Conservation (phyloP, 2,797 vertebrate genomes). For the Fringilla coelebs region DNA sequence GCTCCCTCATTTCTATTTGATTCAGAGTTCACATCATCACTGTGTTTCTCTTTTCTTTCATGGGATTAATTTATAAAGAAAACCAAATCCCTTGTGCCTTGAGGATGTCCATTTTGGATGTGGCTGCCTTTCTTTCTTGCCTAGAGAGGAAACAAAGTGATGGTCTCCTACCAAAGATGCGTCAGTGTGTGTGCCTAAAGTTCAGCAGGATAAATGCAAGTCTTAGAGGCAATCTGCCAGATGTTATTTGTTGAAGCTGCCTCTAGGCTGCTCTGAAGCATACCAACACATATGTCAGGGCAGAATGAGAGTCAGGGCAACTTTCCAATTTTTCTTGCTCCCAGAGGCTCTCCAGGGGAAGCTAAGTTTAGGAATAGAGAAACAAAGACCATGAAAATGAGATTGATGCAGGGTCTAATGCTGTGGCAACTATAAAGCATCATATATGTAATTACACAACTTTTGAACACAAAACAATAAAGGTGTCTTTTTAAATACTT, state of each 20-base stretch:
- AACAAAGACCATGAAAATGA: conserved; percentile 14
- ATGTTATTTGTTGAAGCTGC: conserved; percentile 53
- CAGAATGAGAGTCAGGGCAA: conserved; percentile 49
- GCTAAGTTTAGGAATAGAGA: conserved; percentile 3
- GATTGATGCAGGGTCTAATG: neutral
- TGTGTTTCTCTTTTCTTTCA: neutral
- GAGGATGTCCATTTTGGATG: neutral
- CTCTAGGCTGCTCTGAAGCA: conserved; percentile 55
- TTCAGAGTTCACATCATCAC: neutral
- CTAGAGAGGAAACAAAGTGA: conserved; percentile 5
- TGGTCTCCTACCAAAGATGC: conserved; percentile 32
- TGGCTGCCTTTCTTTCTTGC: neutral
- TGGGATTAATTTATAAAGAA: conserved; percentile 18
- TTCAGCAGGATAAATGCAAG: conserved; percentile 29
- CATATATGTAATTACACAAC: neutral
- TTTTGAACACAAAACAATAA: neutral
- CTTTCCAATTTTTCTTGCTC: conserved; percentile 53
- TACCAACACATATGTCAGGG: conserved; percentile 43
- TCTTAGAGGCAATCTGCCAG: conserved; percentile 51
- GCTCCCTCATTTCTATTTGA: neutral
- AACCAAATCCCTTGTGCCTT: neutral
- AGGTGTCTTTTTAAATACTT: neutral
- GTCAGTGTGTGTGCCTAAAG: neutral
- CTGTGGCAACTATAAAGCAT: neutral
- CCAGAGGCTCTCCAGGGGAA: conserved; percentile 36